These are phyloP conservation scores for Tetragonula clypearis DNA, from an alignment of 1,140 invertebrate species.

Conservation along the genomic window DNA sequence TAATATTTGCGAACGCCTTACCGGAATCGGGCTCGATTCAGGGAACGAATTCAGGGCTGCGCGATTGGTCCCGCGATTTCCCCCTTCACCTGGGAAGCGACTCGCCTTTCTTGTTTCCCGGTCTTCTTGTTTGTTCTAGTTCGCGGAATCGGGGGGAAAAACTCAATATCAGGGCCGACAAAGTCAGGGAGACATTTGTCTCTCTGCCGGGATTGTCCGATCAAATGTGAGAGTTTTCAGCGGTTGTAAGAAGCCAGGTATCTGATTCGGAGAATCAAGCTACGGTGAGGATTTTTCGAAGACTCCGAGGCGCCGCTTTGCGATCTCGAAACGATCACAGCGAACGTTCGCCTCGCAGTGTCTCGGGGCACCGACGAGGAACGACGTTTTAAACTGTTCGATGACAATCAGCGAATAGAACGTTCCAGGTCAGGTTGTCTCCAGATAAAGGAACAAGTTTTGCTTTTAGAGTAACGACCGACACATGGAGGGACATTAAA, in stretches of 20 bases:
- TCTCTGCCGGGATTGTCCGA: too few species aligned
- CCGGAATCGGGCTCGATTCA: slow-evolving; percentile 44
- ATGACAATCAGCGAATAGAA: background rate
- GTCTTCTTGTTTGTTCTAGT: background rate
- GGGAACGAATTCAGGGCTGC: background rate
- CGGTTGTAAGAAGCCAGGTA: too few species aligned
- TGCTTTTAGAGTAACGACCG: slow-evolving; percentile 35
- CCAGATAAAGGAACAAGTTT: slow-evolving; percentile 37
- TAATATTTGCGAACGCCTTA: slow-evolving; percentile 62
- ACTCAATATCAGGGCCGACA: too few species aligned
- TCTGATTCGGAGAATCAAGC: background rate
- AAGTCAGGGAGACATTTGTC: background rate
- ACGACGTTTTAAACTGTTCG: background rate
- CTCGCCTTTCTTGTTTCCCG: background rate
- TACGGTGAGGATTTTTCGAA: background rate
- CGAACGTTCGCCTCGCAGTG: too few species aligned
- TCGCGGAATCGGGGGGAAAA: background rate
- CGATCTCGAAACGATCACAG: too few species aligned
- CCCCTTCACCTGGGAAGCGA: background rate
- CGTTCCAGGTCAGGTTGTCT: background rate
- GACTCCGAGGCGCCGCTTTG: background rate
- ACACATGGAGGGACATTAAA: slow-evolving; percentile 10
- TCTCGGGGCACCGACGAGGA: background rate
- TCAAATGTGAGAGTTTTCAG: background rate
- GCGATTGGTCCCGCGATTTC: slow-evolving; percentile 19